These are phyloP conservation scores for Aproaerema taeniolella DNA, from an alignment of 2,888 invertebrate species.

Conservation along the genomic window DNA sequence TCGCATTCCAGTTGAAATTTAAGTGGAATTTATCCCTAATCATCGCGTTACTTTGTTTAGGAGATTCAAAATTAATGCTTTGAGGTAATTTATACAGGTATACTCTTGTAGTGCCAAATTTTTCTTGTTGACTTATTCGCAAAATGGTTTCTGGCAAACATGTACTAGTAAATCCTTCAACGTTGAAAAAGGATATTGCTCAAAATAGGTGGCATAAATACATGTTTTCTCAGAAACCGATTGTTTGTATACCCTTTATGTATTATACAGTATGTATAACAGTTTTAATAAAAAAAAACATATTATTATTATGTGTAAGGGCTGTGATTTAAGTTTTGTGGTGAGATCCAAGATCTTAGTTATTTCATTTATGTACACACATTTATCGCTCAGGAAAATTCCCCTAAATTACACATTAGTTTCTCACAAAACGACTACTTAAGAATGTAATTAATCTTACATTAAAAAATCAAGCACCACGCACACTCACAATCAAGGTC, in stretches of 20 bases:
- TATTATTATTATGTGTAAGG: conserved; percentile 55
- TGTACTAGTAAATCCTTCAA: too few relatives aligned
- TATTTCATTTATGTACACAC: conserved; percentile 34
- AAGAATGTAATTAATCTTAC: too few relatives aligned
- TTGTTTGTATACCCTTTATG: conserved; percentile 24
- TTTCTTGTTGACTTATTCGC: conserved; percentile 32
- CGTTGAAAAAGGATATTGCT: too few relatives aligned
- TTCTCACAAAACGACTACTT: too few relatives aligned
- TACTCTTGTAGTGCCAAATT: conserved; percentile 44
- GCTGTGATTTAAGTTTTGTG: conserved; percentile 70
- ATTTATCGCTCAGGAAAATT: conserved; percentile 27
- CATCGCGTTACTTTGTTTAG: conserved; percentile 18
- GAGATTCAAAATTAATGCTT: conserved; percentile 34
- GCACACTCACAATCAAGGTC: too few relatives aligned
- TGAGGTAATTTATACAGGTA: conserved; percentile 34
- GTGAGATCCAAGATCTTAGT: conserved; percentile 53
- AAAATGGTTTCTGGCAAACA: conserved; percentile 26
- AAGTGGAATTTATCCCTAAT: conserved; percentile 21
- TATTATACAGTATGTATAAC: conserved; percentile 17
- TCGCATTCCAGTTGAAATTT: conserved; percentile 26
- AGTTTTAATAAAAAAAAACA: conserved; percentile 14
- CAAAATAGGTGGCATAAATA: too few relatives aligned
- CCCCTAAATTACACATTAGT: too few relatives aligned
- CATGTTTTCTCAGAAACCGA: neutral
- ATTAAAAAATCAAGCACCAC: too few relatives aligned